Percentiles rank a stretch among this genome's conserved stretches.
These are phyloP conservation scores for Ceyx margarethae DNA, from an alignment of 2,113 vertebrate species.

Conservation along the genomic window DNA sequence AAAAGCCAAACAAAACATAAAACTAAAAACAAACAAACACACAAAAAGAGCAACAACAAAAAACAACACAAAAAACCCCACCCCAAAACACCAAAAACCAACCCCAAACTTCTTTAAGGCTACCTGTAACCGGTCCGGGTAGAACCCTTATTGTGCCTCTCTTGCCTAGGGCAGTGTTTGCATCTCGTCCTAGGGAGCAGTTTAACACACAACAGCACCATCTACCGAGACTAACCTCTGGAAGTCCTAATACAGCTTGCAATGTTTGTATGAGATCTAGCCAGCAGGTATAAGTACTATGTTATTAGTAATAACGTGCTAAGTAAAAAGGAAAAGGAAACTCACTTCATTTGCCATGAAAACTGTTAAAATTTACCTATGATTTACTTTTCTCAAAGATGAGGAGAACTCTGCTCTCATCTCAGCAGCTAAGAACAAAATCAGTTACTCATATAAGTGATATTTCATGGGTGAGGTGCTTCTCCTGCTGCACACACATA, in stretches of 20 bases:
- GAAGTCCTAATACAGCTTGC: neutral
- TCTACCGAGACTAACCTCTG: neutral
- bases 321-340: neutral
- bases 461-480: neutral
- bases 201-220: slow-evolving; percentile 50
- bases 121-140: neutral
- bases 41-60: neutral
- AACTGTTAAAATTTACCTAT: neutral
- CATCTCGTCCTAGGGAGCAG: neutral
- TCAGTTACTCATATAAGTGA: neutral
- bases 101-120: neutral
- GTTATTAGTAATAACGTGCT: neutral
- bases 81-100: neutral
- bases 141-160: neutral
- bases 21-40: no score
- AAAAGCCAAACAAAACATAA: no score
- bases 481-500: neutral
- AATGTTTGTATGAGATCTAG: neutral
- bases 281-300: neutral
- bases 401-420: neutral
- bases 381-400: neutral
- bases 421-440: neutral
- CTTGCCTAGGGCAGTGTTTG: neutral
- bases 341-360: neutral
- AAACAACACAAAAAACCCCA: no score